Evolutionary conservation across 1,140 invertebrate genomes (phyloP), one percentile per base, ranked within the genome.

Genomic region (Drosophila micromelanica): DNA sequence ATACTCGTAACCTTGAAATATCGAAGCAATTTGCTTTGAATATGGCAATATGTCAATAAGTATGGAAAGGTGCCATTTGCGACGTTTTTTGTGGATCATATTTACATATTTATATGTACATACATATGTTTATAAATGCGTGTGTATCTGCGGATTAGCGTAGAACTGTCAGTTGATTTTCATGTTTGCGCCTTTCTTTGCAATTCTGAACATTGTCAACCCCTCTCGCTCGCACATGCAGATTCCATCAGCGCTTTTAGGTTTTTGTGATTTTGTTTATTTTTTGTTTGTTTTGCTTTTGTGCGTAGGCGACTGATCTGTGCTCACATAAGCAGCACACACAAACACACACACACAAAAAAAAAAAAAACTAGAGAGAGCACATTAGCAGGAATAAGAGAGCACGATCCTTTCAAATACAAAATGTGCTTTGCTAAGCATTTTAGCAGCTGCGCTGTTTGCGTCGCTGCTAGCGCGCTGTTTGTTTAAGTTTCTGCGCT

Each of bases 1-100:
- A 86, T 75, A 57, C 68, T 73, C 62, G 5, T 70, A 82, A 81
- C 81, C 82, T 86, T 87, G 78, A 86, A 80, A 76, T 70, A 78
- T 65, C 40, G 70, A 80, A 86, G 86, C 61, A 77, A 56, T 75
- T 79, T 75, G 65, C 61, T 67, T 70, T 77, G 57, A 56, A 65
- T 68, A 67, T 57, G 49, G 54, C 52, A 55, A 60, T 63, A 51
- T 59, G 48, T 60, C 32, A 45, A 57, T 57, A 75, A 65, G 73
- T 78, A 73, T 81, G 74, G 74, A 71, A 77, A 74, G 78, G 63
- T 84, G 73, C 62, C 61, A 71, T 74, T 74, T 79, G 49, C 51
- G 48, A 67, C 27, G 40, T 45, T 68, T 56, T 72, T 15, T 55
- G 55, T 51, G 55, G 8, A 38, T 38, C n/a, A 45, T 27, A 62